Conservation (phyloP, 2,888 invertebrate genomes). For the Macrophya alboannulata region DNA sequence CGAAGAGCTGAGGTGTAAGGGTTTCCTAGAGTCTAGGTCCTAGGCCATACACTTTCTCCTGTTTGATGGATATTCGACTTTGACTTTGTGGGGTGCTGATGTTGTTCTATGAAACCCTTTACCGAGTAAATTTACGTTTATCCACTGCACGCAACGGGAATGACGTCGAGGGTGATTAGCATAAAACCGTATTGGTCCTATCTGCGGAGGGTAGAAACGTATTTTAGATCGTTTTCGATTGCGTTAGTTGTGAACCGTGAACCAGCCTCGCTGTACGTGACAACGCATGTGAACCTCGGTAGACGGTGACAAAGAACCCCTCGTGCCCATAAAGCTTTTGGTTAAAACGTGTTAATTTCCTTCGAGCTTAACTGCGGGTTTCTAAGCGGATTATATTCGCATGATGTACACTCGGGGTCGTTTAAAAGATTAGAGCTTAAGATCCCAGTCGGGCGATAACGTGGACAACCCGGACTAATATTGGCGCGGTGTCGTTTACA, state of each 20-base stretch:
- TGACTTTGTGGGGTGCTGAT: not conserved
- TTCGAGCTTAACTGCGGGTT: constrained; percentile 42
- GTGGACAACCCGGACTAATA: not conserved
- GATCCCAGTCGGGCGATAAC: constrained; percentile 25
- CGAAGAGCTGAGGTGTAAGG: no score
- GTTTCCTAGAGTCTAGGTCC: no score
- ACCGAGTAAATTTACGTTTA: not conserved
- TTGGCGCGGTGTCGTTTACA: constrained; percentile 44
- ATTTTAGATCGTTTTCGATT: constrained; percentile 49
- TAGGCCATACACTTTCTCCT: no score
- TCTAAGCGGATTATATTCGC: constrained; percentile 52
- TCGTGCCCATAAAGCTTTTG: constrained; percentile 39
- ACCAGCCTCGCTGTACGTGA: constrained; percentile 42
- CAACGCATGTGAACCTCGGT: constrained; percentile 27
- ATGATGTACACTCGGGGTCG: constrained; percentile 42
- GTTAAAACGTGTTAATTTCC: constrained; percentile 58
- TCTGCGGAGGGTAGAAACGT: not conserved
- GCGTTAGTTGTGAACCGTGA: constrained; percentile 33
- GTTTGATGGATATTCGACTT: not conserved
- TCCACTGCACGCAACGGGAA: constrained; percentile 17
- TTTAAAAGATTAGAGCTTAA: constrained; percentile 53
- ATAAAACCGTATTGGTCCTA: constrained; percentile 41
- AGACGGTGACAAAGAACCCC: constrained; percentile 34
- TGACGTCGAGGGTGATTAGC: constrained; percentile 43
- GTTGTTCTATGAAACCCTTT: not conserved